These are phyloP conservation scores for Spilosoma lubricipeda DNA, from an alignment of 2,888 invertebrate species.

Conservation along the genomic window DNA sequence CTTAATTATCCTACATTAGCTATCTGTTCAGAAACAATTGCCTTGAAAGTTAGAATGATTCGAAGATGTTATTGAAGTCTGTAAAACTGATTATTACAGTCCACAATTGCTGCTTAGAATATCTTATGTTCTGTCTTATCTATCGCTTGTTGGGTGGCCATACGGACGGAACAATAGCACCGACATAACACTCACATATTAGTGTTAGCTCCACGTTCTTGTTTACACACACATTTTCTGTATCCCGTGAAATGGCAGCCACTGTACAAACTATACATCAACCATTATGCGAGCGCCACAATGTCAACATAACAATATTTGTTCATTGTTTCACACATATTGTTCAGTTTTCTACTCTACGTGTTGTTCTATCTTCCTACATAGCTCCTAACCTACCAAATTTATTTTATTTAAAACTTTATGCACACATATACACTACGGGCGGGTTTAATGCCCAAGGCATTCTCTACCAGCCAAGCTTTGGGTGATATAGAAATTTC, in stretches of 20 bases:
- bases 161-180: not conserved
- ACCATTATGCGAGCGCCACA: not conserved
- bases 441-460: too few species aligned
- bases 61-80: not conserved
- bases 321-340: not conserved
- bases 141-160: constrained; percentile 1
- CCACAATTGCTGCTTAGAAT: not conserved
- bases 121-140: not conserved
- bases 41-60: too few species aligned
- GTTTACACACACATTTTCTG: constrained; percentile 4
- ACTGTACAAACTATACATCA: not conserved
- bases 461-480: too few species aligned
- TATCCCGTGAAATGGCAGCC: not conserved
- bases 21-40: too few species aligned
- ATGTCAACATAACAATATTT: not conserved
- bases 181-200: not conserved
- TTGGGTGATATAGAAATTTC: too few species aligned
- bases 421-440: too few species aligned
- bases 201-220: not conserved
- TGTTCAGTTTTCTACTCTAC: too few species aligned
- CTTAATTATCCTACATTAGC: too few species aligned
- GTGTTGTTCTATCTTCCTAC: not conserved
- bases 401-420: too few species aligned
- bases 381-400: not conserved
- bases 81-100: not conserved